Base-by-base conservation (phyloP, 2,113 vertebrate genomes). In the Empidonax traillii region DNA sequence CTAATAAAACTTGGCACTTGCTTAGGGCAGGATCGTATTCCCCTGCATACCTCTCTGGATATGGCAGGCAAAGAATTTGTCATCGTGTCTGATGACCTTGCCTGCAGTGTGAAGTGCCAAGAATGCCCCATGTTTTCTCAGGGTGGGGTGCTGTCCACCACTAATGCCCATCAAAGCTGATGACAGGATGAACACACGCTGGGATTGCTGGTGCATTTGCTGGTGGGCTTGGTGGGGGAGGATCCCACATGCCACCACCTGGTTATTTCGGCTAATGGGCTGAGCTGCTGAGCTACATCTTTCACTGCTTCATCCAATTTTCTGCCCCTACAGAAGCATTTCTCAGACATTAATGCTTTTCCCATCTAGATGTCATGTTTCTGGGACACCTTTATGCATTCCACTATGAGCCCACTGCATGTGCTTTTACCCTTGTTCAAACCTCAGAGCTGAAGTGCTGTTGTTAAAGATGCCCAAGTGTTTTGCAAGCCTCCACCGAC, bases 81-180 rank as follows among this genome's bases (percentile, higher is more conserved):
- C 88, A 51, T 91, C 61, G 1, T 61, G 77, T 92, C 94, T 93
- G 94, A 90, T 97, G 97, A 97, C 97, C 97, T 97, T 97, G 98
- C 91, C 92, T 97, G 88, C 77, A 55, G 80, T 94, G 87, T 27
- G 0, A 23, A 47, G 79, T 89, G 98, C 98, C 98, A 98, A 92
- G 97, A 98, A 98, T 90, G 91, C 72, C 97, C 97, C 97, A 87
- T 96, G 96, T 95, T 97, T 98, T 97, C 92, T 96, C 28, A 82
- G 98, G 97, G 97, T 96, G 98, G 58, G 97, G 98, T 96, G 92
- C 74, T 93, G 90, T 80, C 95, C 92, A 87, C 97, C 88, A 85
- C 91, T 97, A 94, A 97, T 97, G 96, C 91, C 95, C 76, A 13
- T 78, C 65, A 77, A 92, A 89, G 95, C 10, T 95, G 98, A 93